A percentile compares a stretch with the other conserved stretches of the same genome.
Conservation (phyloP, 2,113 vertebrate genomes). For the Marmota monax region DNA sequence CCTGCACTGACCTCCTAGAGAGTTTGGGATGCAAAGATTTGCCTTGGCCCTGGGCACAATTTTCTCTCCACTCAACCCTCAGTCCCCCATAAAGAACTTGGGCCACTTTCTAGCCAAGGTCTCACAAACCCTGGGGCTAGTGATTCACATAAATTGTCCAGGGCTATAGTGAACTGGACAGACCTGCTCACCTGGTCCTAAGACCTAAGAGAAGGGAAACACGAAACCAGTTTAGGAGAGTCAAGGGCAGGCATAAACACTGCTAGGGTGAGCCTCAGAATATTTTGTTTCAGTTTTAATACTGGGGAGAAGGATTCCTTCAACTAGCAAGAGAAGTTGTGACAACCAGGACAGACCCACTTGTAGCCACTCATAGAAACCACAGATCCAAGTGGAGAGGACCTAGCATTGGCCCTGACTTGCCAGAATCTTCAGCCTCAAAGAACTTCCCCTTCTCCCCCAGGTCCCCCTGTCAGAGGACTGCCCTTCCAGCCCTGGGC, state of each 20-base stretch:
- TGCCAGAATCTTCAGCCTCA: neutral
- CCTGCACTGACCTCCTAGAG: neutral
- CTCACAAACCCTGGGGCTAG: no score
- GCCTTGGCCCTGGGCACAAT: neutral
- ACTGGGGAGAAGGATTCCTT: neutral
- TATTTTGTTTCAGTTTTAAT: neutral
- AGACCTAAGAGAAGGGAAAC: no score
- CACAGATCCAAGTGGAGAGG: neutral
- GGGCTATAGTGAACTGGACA: neutral
- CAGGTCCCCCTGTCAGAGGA: fast-evolving
- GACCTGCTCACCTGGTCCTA: neutral
- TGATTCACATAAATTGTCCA: fast-evolving
- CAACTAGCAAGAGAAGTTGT: neutral
- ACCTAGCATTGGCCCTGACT: neutral
- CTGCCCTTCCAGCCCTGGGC: neutral
- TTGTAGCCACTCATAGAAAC: neutral
- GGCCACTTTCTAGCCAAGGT: neutral
- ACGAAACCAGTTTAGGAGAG: neutral
- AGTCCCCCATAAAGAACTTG: neutral
- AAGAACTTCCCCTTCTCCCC: fast-evolving
- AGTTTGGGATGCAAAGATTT: neutral
- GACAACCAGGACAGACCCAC: neutral
- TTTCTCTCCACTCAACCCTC: neutral
- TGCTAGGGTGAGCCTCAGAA: neutral
- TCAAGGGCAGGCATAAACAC: no score